phyloP scores from a whole-genome alignment of 2,113 vertebrate species.

The Addax nasomaculatus region DNA sequence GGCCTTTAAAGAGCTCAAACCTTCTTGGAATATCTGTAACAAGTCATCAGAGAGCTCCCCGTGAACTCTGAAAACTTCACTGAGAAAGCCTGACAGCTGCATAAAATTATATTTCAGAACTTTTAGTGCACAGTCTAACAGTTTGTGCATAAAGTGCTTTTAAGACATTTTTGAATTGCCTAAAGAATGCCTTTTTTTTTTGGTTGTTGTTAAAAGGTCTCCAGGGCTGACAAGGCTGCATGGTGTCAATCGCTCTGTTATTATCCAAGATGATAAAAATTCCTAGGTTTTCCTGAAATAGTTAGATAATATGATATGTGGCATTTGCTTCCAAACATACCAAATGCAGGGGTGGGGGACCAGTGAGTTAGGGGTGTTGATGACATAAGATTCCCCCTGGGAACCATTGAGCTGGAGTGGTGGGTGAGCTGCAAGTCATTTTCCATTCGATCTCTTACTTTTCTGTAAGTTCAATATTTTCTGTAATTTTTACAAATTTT shows the following conservation, averaged over 20 bases:
- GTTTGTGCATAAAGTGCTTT: not conserved
- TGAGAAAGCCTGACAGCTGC: not conserved
- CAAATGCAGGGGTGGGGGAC: not conserved
- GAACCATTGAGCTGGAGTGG: no score
- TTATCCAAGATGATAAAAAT: slow-evolving; percentile 8
- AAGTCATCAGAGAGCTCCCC: not conserved
- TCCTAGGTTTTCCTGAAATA: not conserved
- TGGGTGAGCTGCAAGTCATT: not conserved
- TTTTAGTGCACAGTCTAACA: not conserved
- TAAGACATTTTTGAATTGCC: not conserved
- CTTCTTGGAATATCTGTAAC: slow-evolving; percentile 19
- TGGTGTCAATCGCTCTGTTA: not conserved
- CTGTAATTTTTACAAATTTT: not conserved
- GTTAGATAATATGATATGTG: not conserved
- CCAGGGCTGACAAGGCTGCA: not conserved
- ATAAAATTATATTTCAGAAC: slow-evolving; percentile 14
- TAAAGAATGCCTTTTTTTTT: not conserved
- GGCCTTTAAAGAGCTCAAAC: not conserved
- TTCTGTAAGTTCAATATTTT: not conserved
- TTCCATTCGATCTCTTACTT: not conserved
- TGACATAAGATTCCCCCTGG: no score
- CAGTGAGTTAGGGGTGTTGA: not conserved
- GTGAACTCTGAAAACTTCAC: not conserved
- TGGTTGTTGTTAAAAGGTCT: not conserved
- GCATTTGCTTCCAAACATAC: not conserved